Conservation (phyloP, 1,140 invertebrate species). For the Pseudomyrmex sp. region DNA sequence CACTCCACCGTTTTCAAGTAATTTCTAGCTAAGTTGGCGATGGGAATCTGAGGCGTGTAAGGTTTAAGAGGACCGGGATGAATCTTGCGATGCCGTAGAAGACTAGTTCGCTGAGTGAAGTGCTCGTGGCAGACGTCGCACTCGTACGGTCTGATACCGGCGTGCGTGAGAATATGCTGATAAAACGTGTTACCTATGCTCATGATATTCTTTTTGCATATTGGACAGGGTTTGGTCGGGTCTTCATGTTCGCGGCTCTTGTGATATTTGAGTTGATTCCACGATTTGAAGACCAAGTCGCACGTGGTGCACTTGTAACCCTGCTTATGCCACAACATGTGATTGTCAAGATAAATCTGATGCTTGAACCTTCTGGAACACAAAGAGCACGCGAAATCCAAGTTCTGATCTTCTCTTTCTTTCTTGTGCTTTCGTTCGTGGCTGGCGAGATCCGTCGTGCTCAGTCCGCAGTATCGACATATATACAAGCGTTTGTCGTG, state of each 20-base stretch:
- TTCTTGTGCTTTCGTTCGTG: constrained; percentile 73
- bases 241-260: constrained; percentile 65
- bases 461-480: constrained; percentile 64
- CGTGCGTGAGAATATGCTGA: constrained; percentile 91
- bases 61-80: constrained; percentile 63
- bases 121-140: constrained; percentile 89
- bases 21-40: constrained; percentile 69
- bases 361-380: constrained; percentile 84
- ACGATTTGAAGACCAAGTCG: constrained; percentile 78
- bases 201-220: constrained; percentile 84
- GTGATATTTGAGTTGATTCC: constrained; percentile 76
- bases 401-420: constrained; percentile 36
- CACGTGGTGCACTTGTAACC: constrained; percentile 64
- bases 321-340: constrained; percentile 83
- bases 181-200: constrained; percentile 89
- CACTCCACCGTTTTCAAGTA: constrained; percentile 51
- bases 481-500: constrained; percentile 79
- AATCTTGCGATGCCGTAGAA: constrained; percentile 73
- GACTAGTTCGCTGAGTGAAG: constrained; percentile 71
- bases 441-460: constrained; percentile 68
- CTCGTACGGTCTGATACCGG: constrained; percentile 91
- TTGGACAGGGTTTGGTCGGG: constrained; percentile 62
- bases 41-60: constrained; percentile 24
- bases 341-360: constrained; percentile 80
- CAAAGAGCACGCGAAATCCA: constrained; percentile 81